phyloP scores from a whole-genome alignment of 2,113 vertebrate genomes.

The Antennarius striatus region DNA sequence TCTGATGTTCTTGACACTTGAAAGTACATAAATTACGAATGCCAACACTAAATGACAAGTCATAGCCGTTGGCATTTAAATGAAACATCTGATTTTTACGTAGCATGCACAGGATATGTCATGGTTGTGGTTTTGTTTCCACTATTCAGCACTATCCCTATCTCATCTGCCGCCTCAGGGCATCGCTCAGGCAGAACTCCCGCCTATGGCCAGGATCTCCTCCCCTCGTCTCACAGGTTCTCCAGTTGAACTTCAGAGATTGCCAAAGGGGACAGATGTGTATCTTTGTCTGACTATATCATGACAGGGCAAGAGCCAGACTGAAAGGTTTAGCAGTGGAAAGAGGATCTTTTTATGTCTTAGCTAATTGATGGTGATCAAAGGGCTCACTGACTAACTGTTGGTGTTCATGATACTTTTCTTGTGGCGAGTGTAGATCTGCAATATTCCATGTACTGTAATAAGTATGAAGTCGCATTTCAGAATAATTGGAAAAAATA shows the following conservation, averaged over 20 bases:
- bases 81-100: slow-evolving; percentile 41
- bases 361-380: not conserved
- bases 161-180: slow-evolving; percentile 63
- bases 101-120: slow-evolving; percentile 6
- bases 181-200: slow-evolving; percentile 39
- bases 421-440: too few species aligned
- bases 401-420: not conserved
- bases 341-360: slow-evolving; percentile 25
- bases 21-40: slow-evolving; percentile 30
- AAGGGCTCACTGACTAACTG: not conserved
- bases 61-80: slow-evolving; percentile 23
- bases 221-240: slow-evolving; percentile 46
- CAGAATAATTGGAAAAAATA: too few species aligned
- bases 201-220: slow-evolving; percentile 39
- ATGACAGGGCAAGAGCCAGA: slow-evolving; percentile 39
- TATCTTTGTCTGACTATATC: slow-evolving; percentile 42
- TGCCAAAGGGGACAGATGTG: slow-evolving; percentile 65
- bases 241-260: slow-evolving; percentile 61
- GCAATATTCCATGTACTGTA: too few species aligned
- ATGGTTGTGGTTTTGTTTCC: slow-evolving; percentile 32
- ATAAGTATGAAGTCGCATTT: too few species aligned
- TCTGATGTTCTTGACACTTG: slow-evolving; percentile 32
- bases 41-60: slow-evolving; percentile 10
- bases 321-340: slow-evolving; percentile 15
- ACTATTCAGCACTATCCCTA: slow-evolving; percentile 35